Base-by-base conservation (phyloP, 2,797 vertebrate genomes). In the Coilia nasus region DNA sequence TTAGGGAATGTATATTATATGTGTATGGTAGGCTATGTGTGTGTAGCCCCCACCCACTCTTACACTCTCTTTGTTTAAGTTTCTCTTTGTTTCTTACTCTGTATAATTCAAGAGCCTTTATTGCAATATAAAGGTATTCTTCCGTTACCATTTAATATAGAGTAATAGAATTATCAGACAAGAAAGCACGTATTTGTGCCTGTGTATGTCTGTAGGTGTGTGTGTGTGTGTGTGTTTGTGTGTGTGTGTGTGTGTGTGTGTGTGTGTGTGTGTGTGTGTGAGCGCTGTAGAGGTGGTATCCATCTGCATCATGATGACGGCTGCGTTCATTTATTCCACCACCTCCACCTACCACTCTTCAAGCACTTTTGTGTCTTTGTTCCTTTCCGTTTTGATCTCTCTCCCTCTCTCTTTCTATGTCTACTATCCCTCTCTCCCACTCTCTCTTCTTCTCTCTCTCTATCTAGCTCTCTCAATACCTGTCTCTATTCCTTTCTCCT, bases 261-360 rank as follows among this genome's bases (percentile, higher is more conserved):
- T 59, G 19, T 54, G 50, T 54, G 57, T 21, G 19, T 59, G 17
- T 19, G 57, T 59, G 57, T 4, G 57, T 3, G 50, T 10, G 17
- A 12, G 47, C 12, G n/a, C 47, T 50, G 3, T 12, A 59, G 17
- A 59, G 57, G 19, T 59, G 57, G 57, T 19, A 11, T 44, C 85
- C 90, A 87, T 89, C 88, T 28, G 1, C 87, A 71, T 54, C 59
- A 35, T 85, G 89, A 78, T 89, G 87, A 91, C 93, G 94, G 93
- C 93, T 95, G 93, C 4, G 7, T 5, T 19, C 17, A 78, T 41
- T 17, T 41, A 21, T 75, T 44, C 15, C 91, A 92, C 89, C 90
- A 91, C 91, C 90, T 91, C 91, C 89, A 92, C 91, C 91, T 86
- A 91, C 90, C 89, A 83, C 89, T 21, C 47, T 84, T 86, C 86